Percentiles rank a stretch among this genome's conserved stretches.
These are phyloP conservation scores for Macrobrachium rosenbergii DNA, from an alignment of 1,140 invertebrate species.

Conservation along the genomic window DNA sequence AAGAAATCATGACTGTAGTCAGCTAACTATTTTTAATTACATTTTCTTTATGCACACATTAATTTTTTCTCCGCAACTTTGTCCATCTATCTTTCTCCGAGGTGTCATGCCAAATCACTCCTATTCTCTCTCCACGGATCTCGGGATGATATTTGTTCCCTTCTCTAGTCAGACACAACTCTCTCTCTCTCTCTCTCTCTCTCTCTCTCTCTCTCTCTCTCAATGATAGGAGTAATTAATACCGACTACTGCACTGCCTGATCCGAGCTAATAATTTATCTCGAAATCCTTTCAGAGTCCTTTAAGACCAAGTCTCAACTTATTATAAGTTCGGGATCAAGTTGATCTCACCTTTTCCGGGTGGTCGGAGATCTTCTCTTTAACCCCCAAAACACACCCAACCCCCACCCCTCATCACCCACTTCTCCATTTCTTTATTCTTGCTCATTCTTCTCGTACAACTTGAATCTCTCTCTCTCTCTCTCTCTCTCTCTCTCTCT, in stretches of 20 bases:
- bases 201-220: background rate
- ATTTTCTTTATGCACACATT: too few relatives aligned
- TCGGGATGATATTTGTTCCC: too few relatives aligned
- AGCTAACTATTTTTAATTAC: too few relatives aligned
- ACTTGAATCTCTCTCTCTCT: background rate
- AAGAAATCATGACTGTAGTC: too few relatives aligned
- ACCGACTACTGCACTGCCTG: constrained; percentile 42
- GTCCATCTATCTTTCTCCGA: too few relatives aligned
- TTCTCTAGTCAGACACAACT: too few relatives aligned
- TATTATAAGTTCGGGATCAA: constrained; percentile 50
- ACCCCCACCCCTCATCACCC: background rate
- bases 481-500: constrained; percentile 4
- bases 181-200: too few relatives aligned
- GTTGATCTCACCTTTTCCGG: constrained; percentile 42
- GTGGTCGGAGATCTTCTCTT: constrained; percentile 7
- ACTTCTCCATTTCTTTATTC: background rate
- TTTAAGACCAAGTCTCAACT: constrained; percentile 45
- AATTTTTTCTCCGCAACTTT: too few relatives aligned
- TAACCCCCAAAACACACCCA: background rate
- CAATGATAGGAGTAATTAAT: constrained; percentile 41
- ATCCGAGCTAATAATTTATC: constrained; percentile 52
- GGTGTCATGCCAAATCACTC: too few relatives aligned
- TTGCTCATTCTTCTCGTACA: background rate
- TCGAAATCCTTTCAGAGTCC: background rate
- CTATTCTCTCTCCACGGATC: too few relatives aligned